Conservation (phyloP, 2,113 vertebrate species). For the Stigmatopora argus region DNA sequence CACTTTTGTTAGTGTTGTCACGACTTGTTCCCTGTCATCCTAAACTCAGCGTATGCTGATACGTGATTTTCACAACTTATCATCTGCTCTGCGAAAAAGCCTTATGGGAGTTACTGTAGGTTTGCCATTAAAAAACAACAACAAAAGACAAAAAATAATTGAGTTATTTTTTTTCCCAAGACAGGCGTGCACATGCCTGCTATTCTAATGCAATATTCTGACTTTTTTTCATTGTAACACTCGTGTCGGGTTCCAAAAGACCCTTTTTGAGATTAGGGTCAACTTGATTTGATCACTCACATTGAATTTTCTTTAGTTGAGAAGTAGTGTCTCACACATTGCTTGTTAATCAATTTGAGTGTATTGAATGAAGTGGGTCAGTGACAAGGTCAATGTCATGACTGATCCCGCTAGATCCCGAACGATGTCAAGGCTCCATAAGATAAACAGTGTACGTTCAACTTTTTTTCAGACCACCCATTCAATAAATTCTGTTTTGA, state of each 20-base stretch:
- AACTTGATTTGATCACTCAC: not conserved
- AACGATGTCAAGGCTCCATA: not conserved
- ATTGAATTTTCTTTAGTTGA: not conserved
- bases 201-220: not conserved
- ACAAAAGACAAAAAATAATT: not conserved
- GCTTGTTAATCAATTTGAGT: conserved; percentile 1
- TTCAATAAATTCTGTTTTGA: too few species aligned
- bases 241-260: not conserved
- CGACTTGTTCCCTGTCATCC: conserved; percentile 17
- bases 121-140: conserved; percentile 36
- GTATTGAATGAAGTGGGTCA: not conserved
- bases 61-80: conserved; percentile 50
- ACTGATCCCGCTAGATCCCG: not conserved
- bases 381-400: not conserved
- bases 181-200: not conserved
- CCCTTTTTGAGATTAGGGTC: not conserved
- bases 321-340: not conserved
- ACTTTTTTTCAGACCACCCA: too few species aligned
- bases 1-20: conserved; percentile 36
- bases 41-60: conserved; percentile 35
- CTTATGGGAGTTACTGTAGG: conserved; percentile 22
- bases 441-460: not conserved
- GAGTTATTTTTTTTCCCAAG: too few species aligned
- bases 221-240: not conserved
- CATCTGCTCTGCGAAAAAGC: conserved; percentile 32